Conservation (phyloP, 2,797 vertebrate species). For the Lophura swinhoii region DNA sequence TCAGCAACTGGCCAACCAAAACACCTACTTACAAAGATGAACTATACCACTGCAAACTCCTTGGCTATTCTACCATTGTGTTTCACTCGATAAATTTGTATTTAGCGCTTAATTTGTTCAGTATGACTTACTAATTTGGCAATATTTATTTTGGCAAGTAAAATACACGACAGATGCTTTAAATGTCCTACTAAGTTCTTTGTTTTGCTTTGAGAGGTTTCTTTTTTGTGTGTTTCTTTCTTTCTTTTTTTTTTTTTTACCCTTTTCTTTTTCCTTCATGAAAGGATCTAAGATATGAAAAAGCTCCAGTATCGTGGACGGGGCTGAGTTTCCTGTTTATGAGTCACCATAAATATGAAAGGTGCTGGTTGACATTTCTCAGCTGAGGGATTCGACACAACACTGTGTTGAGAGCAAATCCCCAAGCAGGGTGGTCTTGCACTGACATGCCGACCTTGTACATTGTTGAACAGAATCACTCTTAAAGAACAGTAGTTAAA, state of each 20-base stretch:
- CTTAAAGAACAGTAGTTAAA: slow-evolving; percentile 84
- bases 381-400: slow-evolving; percentile 81
- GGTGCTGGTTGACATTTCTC: slow-evolving; percentile 88
- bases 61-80: slow-evolving; percentile 77
- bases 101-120: slow-evolving; percentile 84
- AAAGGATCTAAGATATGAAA: slow-evolving; percentile 82
- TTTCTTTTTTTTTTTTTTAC: not conserved
- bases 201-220: slow-evolving; percentile 65
- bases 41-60: slow-evolving; percentile 65
- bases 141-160: slow-evolving; percentile 82
- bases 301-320: slow-evolving; percentile 78
- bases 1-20: slow-evolving; percentile 78
- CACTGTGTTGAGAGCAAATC: slow-evolving; percentile 75
- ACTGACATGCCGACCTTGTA: slow-evolving; percentile 81
- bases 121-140: slow-evolving; percentile 83
- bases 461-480: slow-evolving; percentile 78
- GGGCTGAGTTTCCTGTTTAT: slow-evolving; percentile 85
- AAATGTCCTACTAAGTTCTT: slow-evolving; percentile 76
- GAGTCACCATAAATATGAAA: slow-evolving; percentile 86
- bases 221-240: not conserved
- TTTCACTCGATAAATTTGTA: slow-evolving; percentile 83
- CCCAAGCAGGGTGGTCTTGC: slow-evolving; percentile 84
- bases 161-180: slow-evolving; percentile 77
- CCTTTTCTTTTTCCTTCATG: slow-evolving; percentile 63
- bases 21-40: slow-evolving; percentile 80